Conservation (phyloP, 1,140 invertebrate genomes). For the Pachyrhynchus sulphureomaculatus region DNA sequence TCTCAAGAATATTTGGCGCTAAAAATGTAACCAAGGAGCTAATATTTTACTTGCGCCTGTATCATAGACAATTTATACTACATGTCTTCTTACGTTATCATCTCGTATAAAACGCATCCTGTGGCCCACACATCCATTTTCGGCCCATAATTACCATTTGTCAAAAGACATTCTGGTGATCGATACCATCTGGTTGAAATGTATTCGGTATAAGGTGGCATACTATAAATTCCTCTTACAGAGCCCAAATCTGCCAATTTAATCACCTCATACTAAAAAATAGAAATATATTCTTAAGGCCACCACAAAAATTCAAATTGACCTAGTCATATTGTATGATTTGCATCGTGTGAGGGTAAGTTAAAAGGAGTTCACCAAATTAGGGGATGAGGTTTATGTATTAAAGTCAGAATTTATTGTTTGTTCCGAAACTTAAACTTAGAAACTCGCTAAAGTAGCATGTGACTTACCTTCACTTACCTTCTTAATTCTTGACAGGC, state of each 20-base stretch:
- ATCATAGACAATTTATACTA: not conserved
- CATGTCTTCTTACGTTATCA: constrained; percentile 57
- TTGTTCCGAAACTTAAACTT: too few relatives aligned
- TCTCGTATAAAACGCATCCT: constrained; percentile 72
- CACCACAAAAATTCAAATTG: too few relatives aligned
- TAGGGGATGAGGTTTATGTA: too few relatives aligned
- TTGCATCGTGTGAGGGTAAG: too few relatives aligned
- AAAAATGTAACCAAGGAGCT: not conserved
- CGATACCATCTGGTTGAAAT: constrained; percentile 73
- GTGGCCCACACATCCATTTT: constrained; percentile 75
- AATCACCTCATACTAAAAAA: constrained; percentile 56
- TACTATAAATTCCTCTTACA: constrained; percentile 58
- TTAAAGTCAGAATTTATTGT: too few relatives aligned
- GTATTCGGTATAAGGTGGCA: constrained; percentile 69
- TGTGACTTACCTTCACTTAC: constrained; percentile 1
- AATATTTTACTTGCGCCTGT: not conserved
- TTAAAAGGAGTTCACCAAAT: too few relatives aligned
- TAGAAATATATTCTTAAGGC: too few relatives aligned
- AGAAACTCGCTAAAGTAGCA: too few relatives aligned
- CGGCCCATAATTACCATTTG: constrained; percentile 64
- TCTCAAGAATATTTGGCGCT: too few relatives aligned
- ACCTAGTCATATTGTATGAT: too few relatives aligned
- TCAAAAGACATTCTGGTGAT: constrained; percentile 69
- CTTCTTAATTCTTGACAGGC: constrained; percentile 6
- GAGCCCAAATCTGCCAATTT: constrained; percentile 67